These are phyloP conservation scores for Poeciliopsis presidionis DNA, from an alignment of 2,797 vertebrate genomes.

Conservation along the genomic window DNA sequence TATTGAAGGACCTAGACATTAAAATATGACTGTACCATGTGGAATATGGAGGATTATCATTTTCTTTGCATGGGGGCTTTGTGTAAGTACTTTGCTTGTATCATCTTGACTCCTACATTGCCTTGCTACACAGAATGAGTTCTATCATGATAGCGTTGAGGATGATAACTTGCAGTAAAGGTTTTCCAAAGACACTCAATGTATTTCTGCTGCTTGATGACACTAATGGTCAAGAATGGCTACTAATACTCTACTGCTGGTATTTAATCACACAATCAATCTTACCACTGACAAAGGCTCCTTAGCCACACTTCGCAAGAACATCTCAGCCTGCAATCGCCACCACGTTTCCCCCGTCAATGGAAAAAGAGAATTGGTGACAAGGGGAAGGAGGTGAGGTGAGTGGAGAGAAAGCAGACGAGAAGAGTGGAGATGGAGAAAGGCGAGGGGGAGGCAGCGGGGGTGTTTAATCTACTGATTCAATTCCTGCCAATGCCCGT, in stretches of 20 bases:
- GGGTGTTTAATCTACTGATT: slow-evolving; percentile 86
- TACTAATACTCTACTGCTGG: slow-evolving; percentile 79
- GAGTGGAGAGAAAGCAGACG: slow-evolving; percentile 9
- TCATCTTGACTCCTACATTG: slow-evolving; percentile 42
- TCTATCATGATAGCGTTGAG: slow-evolving; percentile 24
- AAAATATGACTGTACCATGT: not conserved
- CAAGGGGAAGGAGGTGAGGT: slow-evolving; percentile 34
- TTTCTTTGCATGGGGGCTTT: slow-evolving; percentile 3
- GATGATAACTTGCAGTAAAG: slow-evolving; percentile 49
- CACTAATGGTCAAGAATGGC: slow-evolving; percentile 79
- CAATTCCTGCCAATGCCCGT: slow-evolving; percentile 82
- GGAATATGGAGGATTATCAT: slow-evolving; percentile 1
- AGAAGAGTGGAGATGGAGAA: slow-evolving; percentile 33
- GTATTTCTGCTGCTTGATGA: slow-evolving; percentile 54
- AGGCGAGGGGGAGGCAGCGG: slow-evolving; percentile 51
- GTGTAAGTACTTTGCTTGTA: slow-evolving; percentile 41
- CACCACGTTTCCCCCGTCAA: slow-evolving; percentile 72
- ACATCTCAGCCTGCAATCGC: slow-evolving; percentile 81
- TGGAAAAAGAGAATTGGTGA: slow-evolving; percentile 59
- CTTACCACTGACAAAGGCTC: slow-evolving; percentile 82
- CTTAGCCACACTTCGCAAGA: slow-evolving; percentile 76
- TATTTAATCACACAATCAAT: slow-evolving; percentile 87
- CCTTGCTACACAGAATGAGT: slow-evolving; percentile 27
- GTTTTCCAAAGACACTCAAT: slow-evolving; percentile 55
- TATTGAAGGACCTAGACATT: not conserved